Conservation (phyloP, 2,113 vertebrate genomes). For the Oryzias woworae region DNA sequence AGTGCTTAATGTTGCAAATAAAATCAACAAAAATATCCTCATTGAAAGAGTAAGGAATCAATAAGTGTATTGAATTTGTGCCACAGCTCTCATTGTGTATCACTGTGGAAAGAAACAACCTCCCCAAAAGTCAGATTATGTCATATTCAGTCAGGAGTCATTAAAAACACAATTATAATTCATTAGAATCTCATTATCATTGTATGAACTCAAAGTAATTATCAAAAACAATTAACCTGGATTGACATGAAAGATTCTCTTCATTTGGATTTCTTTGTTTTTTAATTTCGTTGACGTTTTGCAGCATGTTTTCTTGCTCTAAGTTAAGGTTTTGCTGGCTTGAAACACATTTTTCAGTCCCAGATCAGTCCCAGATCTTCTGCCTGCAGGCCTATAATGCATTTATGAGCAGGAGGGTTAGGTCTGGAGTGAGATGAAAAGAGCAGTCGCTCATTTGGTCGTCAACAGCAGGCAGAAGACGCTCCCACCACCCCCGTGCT, state of each 20-base stretch:
- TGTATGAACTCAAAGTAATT: not conserved
- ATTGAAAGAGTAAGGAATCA: not conserved
- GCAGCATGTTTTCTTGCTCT: not conserved
- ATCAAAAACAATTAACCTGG: constrained; percentile 13
- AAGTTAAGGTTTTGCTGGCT: not conserved
- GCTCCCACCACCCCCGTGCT: not conserved
- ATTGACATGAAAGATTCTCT: constrained; percentile 3
- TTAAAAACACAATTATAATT: constrained; percentile 35
- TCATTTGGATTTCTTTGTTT: not conserved
- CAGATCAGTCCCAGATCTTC: not conserved
- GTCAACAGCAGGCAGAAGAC: not conserved
- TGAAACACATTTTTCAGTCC: not conserved
- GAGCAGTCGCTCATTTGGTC: constrained; percentile 5
- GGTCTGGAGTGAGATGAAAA: constrained; percentile 11
- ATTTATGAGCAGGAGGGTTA: constrained; percentile 2
- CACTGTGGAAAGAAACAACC: constrained; percentile 12
- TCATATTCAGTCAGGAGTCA: constrained; percentile 1
- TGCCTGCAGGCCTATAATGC: constrained; percentile 6
- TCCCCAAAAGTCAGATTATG: constrained; percentile 28
- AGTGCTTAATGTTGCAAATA: not conserved
- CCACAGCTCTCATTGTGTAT: not conserved
- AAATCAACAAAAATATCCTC: not conserved
- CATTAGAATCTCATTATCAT: constrained; percentile 28
- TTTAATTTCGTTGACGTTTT: constrained; percentile 6
- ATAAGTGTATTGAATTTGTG: constrained; percentile 10